These are phyloP conservation scores for Cheilosia vernalis DNA, from an alignment of 2,888 invertebrate genomes.

Conservation along the genomic window DNA sequence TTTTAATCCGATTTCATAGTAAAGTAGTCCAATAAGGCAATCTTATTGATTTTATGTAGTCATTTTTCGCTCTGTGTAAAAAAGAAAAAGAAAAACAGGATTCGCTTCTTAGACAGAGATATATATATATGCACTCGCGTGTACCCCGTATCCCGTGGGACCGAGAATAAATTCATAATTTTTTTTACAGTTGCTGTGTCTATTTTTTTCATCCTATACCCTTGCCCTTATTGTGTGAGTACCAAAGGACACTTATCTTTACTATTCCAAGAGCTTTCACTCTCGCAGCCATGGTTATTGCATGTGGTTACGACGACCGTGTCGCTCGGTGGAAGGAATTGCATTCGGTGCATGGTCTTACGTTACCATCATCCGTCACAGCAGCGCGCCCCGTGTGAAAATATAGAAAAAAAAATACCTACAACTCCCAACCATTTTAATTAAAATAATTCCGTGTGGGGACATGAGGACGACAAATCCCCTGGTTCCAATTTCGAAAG, in stretches of 20 bases:
- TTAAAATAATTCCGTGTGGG: conserved; percentile 72
- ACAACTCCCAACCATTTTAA: conserved; percentile 54
- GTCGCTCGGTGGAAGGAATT: conserved; percentile 19
- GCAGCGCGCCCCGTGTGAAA: conserved; percentile 31
- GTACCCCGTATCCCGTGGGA: conserved; percentile 55
- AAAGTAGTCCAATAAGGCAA: no score
- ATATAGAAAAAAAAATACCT: conserved; percentile 13
- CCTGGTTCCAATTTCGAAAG: conserved; percentile 30
- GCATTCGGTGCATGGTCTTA: conserved; percentile 49
- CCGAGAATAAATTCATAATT: conserved; percentile 50
- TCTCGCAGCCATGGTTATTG: conserved; percentile 42
- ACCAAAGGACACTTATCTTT: conserved; percentile 69
- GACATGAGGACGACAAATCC: conserved; percentile 57
- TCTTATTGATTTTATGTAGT: no score
- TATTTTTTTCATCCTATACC: conserved; percentile 40
- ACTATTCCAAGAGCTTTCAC: conserved; percentile 52
- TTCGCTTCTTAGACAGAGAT: conserved; percentile 36
- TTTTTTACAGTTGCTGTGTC: conserved; percentile 55
- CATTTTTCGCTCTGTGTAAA: no score
- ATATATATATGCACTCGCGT: conserved; percentile 25
- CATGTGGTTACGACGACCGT: conserved; percentile 19
- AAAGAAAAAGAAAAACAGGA: conserved; percentile 27
- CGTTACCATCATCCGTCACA: conserved; percentile 47
- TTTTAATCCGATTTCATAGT: no score
- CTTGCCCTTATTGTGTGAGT: conserved; percentile 61